Evolutionary conservation across 2,888 invertebrate genomes (phyloP), one percentile per base, ranked within the genome.

Genomic region (Druceiella hillmani): DNA sequence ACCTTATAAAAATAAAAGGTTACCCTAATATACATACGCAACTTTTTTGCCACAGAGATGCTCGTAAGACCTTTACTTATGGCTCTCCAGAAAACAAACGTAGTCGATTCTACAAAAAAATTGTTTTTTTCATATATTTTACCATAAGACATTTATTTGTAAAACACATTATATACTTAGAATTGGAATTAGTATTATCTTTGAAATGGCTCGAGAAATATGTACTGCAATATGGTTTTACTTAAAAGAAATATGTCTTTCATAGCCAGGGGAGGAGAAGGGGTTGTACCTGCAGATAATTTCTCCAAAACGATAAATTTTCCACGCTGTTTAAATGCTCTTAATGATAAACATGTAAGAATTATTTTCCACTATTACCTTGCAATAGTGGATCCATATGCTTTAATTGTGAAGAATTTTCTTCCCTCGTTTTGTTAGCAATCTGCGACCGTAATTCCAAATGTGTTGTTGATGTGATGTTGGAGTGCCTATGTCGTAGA

Each of bases 401-500:
- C 28, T 50, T 44, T 20, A 49, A 51, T 44, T 50, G 48, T 34
- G 48, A 48, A 28, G 13, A 36, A 4, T 49, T 29, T 40, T 33
- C 27, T 27, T 45, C 45, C 31, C 10, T 50, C 20, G 43, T 50
- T 16, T 46, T 51, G 26, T 3, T 52, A 10, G 49, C 47, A 16
- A 43, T 48, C 25, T 46, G 44, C 17, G 45, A 49, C 44, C 46
- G 45, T 28, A 47, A 30, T 17, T 44, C 26, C 31, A 39, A 39
- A 29, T 41, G n/a, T n/a, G n/a, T 41, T 33, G 41, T 10, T 17
- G 33, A 14, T 36, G 49, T 43, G 49, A 49, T 39, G 32, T 49
- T 45, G 49, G 47, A 44, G 48, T n/a, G n/a, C n/a, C n/a, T 47
- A 27, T 50, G 33, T 46, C 50, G 52, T 16, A 49, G 39, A 46